These are phyloP conservation scores for Mycteria americana DNA, from an alignment of 2,797 vertebrate species.

Conservation along the genomic window DNA sequence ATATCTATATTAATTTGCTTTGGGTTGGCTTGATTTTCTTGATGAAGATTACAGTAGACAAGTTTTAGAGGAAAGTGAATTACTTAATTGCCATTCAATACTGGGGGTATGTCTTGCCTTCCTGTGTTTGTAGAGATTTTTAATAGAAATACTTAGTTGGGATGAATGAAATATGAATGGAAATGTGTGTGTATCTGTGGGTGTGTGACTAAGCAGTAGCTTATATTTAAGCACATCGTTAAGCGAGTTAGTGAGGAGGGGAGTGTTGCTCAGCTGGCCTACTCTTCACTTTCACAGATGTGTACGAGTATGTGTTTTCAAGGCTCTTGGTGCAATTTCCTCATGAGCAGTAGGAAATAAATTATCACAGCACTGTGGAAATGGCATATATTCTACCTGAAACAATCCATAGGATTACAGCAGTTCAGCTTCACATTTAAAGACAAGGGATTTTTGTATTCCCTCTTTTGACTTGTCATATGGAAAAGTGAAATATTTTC, in stretches of 20 bases:
- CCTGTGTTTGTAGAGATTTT: background rate
- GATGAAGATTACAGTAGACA: constrained; percentile 55
- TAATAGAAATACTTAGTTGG: background rate
- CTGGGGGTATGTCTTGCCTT: background rate
- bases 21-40: constrained; percentile 49
- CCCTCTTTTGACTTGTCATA: background rate
- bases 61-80: constrained; percentile 38
- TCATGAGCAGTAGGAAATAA: background rate
- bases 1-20: constrained; percentile 54
- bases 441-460: background rate
- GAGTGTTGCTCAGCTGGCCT: background rate
- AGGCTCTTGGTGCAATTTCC: background rate
- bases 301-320: background rate
- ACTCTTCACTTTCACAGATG: background rate
- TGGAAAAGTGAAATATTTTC: background rate
- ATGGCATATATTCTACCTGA: background rate
- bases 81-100: constrained; percentile 37
- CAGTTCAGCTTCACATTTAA: background rate
- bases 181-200: background rate
- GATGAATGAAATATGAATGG: background rate
- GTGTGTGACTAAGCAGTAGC: background rate
- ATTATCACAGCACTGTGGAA: background rate
- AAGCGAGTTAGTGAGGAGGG: background rate
- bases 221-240: background rate
- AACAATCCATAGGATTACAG: background rate